Evolutionary conservation across 2,113 vertebrate species (phyloP).

Genomic region (Scortum barcoo): DNA sequence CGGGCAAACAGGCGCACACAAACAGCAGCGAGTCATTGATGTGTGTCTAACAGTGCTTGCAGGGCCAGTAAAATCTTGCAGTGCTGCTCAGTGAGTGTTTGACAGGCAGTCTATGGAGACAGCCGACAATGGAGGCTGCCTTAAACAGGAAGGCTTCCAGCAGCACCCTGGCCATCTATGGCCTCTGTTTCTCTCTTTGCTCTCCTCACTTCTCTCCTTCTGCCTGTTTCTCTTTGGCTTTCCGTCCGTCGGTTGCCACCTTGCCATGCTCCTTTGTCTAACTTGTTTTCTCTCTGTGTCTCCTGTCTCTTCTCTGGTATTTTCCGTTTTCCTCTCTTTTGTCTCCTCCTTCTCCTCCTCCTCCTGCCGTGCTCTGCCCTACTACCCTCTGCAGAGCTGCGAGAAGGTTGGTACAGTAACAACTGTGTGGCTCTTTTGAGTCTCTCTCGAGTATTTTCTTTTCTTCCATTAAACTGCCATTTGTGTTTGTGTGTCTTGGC

Average conservation of each 20-base stretch:
- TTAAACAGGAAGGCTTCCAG: constrained; percentile 55
- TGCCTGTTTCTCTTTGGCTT: constrained; percentile 24
- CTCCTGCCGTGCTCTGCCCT: constrained; percentile 88
- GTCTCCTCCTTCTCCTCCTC: constrained; percentile 33
- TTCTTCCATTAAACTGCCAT: constrained; percentile 61
- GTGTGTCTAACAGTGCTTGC: constrained; percentile 72
- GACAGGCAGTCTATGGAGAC: constrained; percentile 73
- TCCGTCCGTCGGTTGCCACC: constrained; percentile 46
- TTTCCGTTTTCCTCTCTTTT: constrained; percentile 48
- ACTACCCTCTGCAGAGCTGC: constrained; percentile 87
- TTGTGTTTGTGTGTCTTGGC: constrained; percentile 56
- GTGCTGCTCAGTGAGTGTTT: constrained; percentile 71
- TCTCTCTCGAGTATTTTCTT: constrained; percentile 89
- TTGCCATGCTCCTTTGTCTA: constrained; percentile 49
- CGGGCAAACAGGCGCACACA: constrained; percentile 8
- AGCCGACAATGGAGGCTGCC: constrained; percentile 33
- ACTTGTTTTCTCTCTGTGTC: constrained; percentile 67
- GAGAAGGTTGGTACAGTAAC: constrained; percentile 96
- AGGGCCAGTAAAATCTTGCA: constrained; percentile 55
- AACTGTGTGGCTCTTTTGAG: constrained; percentile 62
- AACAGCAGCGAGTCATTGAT: constrained; percentile 54
- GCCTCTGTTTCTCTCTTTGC: constrained; percentile 42
- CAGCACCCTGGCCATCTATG: constrained; percentile 35
- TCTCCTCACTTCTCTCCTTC: constrained; percentile 15
- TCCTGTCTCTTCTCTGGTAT: constrained; percentile 58